These are phyloP conservation scores for Spatulosminthurus flaviceps DNA, from an alignment of 2,888 invertebrate genomes.

Conservation along the genomic window DNA sequence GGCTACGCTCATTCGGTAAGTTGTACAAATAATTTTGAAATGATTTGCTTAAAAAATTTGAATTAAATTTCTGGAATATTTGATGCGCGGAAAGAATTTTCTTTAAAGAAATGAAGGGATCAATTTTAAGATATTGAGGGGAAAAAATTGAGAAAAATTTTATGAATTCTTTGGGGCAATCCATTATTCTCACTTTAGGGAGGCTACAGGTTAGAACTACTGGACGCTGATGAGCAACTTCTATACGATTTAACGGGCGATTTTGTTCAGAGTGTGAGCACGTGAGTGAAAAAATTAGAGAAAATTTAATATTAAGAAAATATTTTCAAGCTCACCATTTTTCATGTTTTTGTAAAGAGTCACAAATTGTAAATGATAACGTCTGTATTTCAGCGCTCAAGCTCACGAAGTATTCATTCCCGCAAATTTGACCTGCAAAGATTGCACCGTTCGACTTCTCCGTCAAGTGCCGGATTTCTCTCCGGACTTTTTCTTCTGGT, in stretches of 20 bases:
- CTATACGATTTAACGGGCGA: conserved; percentile 86
- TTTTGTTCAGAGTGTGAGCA: conserved; percentile 82
- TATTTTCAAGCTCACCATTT: too few relatives aligned
- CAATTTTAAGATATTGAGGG: too few relatives aligned
- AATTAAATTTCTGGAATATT: too few relatives aligned
- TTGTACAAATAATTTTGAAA: too few relatives aligned
- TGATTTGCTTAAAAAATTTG: not conserved
- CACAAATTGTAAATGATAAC: too few relatives aligned
- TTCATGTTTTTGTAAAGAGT: too few relatives aligned
- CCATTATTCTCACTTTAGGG: conserved; percentile 81
- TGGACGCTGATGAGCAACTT: conserved; percentile 85
- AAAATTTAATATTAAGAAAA: too few relatives aligned
- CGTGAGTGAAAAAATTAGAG: too few relatives aligned
- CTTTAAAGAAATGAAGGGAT: too few relatives aligned
- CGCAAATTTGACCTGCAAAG: conserved; percentile 80
- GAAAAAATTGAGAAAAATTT: too few relatives aligned
- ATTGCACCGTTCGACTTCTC: conserved; percentile 88
- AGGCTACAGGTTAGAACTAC: conserved; percentile 85
- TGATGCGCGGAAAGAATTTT: too few relatives aligned
- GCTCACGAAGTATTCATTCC: conserved; percentile 83
- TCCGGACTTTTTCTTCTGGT: conserved; percentile 87
- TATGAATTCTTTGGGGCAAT: too few relatives aligned
- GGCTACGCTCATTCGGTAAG: conserved; percentile 62
- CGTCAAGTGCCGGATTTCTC: conserved; percentile 93
- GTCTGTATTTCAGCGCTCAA: conserved; percentile 89